Evolutionary conservation across 2,113 vertebrate species (phyloP), one percentile per base, ranked within the genome.

Genomic region (Drymodes brunneopygia): DNA sequence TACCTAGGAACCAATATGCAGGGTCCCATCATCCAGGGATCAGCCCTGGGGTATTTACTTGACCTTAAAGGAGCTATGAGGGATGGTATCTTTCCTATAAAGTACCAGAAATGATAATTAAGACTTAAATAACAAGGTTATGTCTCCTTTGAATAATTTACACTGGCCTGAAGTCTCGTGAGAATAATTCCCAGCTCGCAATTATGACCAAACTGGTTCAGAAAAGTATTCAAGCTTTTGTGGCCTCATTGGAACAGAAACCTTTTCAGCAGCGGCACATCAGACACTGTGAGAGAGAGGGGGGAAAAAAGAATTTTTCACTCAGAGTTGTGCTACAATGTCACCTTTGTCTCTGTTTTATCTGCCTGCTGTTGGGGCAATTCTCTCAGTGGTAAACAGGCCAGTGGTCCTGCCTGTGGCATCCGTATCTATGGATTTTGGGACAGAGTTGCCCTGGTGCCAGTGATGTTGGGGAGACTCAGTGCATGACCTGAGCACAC

Each of bases 341-440:
- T 94, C 94, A 90, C 74, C 60, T 92, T 86, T 96, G 48, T 81
- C 35, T 89, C 60, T 79, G 42, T 61, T 95, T 82, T 73, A 71
- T 73, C 60, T 85, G 51, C 2, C 2, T 57, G 47, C 54, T 66
- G 17, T 36, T 40, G 65, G 48, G 60, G 11, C 1, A 7, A 47
- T 88, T 56, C 47, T 86, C 61, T 50, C 0, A 0, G 10, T 28
- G 29, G 33, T 27, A n/a, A 70, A 50, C 1, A 25, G 57, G 31
- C 42, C 2, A 0, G 9, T 1, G 2, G 20, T 81, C 23, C 90
- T 70, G 61, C 57, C 33, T 42, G 48, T 24, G 17, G 29, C 36
- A 36, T 23, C 35, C 0, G 0, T 1, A 0, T 17, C 42, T 25
- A 0, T 47, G 40, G 75, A 62, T 67, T 88, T 70, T 0, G 1